Evolutionary conservation across 2,888 invertebrate genomes (phyloP).

Genomic region (Neoitamus cyanurus): DNA sequence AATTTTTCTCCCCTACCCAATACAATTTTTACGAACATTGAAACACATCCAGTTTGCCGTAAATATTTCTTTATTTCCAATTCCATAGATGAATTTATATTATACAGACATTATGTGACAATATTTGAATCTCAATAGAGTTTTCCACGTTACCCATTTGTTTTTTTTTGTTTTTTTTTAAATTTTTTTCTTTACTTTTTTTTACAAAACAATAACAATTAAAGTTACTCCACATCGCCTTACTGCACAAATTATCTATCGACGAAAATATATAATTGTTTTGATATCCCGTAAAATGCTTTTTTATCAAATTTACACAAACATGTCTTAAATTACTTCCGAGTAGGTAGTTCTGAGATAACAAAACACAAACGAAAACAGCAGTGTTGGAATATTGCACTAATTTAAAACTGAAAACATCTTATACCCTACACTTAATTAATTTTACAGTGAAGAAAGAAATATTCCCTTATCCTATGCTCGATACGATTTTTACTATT

Average conservation of each 20-base stretch:
- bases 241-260: constrained; percentile 19
- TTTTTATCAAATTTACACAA: constrained; percentile 5
- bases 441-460: background rate
- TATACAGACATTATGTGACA: constrained; percentile 28
- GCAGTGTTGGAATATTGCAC: background rate
- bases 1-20: no score
- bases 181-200: background rate
- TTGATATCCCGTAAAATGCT: background rate
- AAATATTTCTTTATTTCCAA: constrained; percentile 35
- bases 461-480: background rate
- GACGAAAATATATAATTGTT: constrained; percentile 1
- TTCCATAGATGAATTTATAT: constrained; percentile 24
- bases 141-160: background rate
- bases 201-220: constrained; percentile 36
- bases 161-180: background rate
- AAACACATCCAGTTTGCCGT: background rate
- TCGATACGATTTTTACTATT: background rate
- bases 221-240: background rate
- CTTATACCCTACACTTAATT: background rate
- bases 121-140: constrained; percentile 13
- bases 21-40: no score
- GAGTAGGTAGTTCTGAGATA: background rate
- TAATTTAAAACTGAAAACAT: background rate
- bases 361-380: constrained; percentile 8
- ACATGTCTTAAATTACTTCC: background rate